A percentile compares a stretch with the other conserved stretches of the same genome.
phyloP scores from a whole-genome alignment of 2,113 vertebrate genomes.

The Bucco capensis region DNA sequence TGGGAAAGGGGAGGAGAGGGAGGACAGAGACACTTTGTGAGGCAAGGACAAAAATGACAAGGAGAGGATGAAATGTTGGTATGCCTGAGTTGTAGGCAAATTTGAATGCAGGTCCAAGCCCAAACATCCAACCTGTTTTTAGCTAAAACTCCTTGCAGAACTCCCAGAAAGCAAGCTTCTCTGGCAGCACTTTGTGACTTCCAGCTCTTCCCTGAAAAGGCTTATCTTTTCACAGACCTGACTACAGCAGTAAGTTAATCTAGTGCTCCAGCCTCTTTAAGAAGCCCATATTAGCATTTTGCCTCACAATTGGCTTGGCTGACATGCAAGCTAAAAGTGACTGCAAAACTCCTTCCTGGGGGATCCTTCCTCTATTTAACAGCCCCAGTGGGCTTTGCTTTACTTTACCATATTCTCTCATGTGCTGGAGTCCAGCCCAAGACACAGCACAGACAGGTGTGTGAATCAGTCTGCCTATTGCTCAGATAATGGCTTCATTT shows the following conservation, averaged over 20 bases:
- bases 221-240: background rate
- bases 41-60: background rate
- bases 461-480: background rate
- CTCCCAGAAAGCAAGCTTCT: background rate
- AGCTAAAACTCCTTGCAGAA: background rate
- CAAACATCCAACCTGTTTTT: background rate
- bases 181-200: background rate
- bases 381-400: constrained; percentile 33
- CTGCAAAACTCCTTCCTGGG: constrained; percentile 15
- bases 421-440: background rate
- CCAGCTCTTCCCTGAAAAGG: background rate
- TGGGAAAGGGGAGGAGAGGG: background rate
- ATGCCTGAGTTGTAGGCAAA: background rate
- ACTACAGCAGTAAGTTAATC: background rate
- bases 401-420: background rate
- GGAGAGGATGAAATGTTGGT: background rate
- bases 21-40: background rate
- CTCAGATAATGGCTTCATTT: constrained; percentile 7
- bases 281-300: constrained; percentile 6
- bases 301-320: constrained; percentile 21
- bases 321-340: background rate
- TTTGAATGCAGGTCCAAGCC: background rate
- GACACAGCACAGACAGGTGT: background rate
- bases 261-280: background rate
- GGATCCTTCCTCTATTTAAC: background rate